Evolutionary conservation across 2,113 vertebrate genomes (phyloP), one percentile per base, ranked within the genome.

Genomic region (Gallinago paraguaiae): DNA sequence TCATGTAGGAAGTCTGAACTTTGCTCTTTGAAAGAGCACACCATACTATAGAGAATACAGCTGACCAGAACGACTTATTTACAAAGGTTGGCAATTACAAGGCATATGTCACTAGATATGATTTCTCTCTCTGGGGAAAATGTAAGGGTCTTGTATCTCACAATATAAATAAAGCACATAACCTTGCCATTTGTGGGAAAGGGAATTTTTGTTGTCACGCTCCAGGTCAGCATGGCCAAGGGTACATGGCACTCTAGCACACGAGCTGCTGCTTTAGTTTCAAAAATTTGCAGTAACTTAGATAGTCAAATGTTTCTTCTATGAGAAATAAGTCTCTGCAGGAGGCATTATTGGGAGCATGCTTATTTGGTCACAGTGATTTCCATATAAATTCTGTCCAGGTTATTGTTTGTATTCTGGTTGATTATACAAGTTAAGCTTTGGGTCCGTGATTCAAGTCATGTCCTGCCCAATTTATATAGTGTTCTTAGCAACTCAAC

Each of bases 71-170:
- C 35, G 74, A 51, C 84, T 95, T 93, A 70, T 35, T 96, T 83
- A 72, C 77, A 95, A 89, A 95, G 88, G 65, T 91, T 97, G 94
- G 57, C 80, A 41, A n/a, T 92, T 89, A 82, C 82, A 92, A 90
- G 77, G 50, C 93, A 24, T 61, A 82, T 94, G 93, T 89, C 84
- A 92, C 50, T 80, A 93, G 88, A 91, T 96, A 82, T 0, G 5
- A 59, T 96, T 96, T 94, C 91, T 91, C n/a, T 83, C 95, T 86
- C 83, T 37, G 39, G 90, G 88, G 74, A 89, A 88, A 91, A 94
- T 56, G 33, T 45, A 79, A 88, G 45, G 27, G 56, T 93, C 72
- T 93, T 82, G 37, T 93, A 41, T 94, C 86, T 94, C 70, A 53
- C 53, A 76, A 65, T 76, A 91, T 82, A 96, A 95, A 93, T 95